Conservation (phyloP, 2,888 invertebrate genomes). For the Cheilosia soror region DNA sequence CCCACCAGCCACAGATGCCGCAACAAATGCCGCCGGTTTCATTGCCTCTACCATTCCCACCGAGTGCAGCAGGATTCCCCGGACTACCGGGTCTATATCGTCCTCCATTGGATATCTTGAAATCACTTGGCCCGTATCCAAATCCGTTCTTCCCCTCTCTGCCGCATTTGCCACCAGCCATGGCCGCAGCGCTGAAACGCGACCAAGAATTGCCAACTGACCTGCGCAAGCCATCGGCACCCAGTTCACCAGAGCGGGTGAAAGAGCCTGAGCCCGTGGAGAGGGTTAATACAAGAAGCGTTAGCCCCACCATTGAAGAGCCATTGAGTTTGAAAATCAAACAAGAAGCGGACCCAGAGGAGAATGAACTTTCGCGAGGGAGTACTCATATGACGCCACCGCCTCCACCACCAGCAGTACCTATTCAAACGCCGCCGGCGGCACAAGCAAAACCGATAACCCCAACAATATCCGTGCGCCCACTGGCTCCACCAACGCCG, state of each 20-base stretch:
- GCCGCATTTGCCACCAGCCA: slow-evolving; percentile 77
- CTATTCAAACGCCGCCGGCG: slow-evolving; percentile 57
- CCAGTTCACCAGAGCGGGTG: slow-evolving; percentile 79
- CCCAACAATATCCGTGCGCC: slow-evolving; percentile 69
- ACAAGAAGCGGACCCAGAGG: slow-evolving; percentile 79
- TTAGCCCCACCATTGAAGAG: slow-evolving; percentile 77
- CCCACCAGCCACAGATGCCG: slow-evolving; percentile 81
- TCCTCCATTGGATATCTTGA: slow-evolving; percentile 82
- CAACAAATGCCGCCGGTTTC: slow-evolving; percentile 78
- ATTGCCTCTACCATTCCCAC: slow-evolving; percentile 79
- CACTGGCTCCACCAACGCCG: slow-evolving; percentile 76
- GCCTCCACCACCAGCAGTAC: slow-evolving; percentile 30
- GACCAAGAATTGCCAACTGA: slow-evolving; percentile 82
- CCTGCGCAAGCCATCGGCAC: slow-evolving; percentile 80
- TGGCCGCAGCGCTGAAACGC: slow-evolving; percentile 78
- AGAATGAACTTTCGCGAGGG: slow-evolving; percentile 73
- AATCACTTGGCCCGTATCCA: slow-evolving; percentile 80
- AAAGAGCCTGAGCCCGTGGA: slow-evolving; percentile 77
- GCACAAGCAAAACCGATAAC: slow-evolving; percentile 57
- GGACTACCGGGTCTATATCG: slow-evolving; percentile 81
- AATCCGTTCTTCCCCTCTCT: slow-evolving; percentile 82
- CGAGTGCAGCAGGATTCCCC: slow-evolving; percentile 79
- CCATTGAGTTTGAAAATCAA: slow-evolving; percentile 81
- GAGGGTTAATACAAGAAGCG: slow-evolving; percentile 15
- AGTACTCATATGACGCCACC: slow-evolving; percentile 55